Conservation (phyloP, 1,140 invertebrate genomes). For the Batillaria attramentaria region DNA sequence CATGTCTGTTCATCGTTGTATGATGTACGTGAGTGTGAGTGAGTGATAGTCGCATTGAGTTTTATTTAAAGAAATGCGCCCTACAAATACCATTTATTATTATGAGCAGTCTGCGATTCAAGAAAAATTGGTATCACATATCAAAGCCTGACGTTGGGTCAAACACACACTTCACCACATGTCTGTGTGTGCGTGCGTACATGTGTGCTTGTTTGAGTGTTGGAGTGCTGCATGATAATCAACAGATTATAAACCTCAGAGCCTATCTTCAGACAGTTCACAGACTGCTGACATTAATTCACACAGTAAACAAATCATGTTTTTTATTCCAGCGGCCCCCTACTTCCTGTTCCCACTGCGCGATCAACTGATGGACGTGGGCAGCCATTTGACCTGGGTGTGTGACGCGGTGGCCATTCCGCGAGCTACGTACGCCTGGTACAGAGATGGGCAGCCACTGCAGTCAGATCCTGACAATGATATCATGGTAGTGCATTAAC, state of each 20-base stretch:
- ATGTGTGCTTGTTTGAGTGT: neutral
- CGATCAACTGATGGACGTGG: constrained; percentile 91
- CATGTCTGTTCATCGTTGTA: no score
- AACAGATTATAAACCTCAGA: neutral
- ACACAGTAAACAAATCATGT: no score
- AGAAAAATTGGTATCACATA: no score
- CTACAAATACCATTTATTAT: no score
- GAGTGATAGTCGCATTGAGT: no score
- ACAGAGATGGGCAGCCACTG: constrained; percentile 78
- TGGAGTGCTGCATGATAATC: neutral
- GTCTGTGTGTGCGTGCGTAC: neutral
- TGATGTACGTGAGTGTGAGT: neutral
- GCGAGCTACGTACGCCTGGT: constrained; percentile 92
- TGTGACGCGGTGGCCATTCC: constrained; percentile 98
- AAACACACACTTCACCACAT: no score
- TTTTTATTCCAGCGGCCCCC: constrained; percentile 80
- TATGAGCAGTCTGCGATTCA: no score
- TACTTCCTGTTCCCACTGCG: constrained; percentile 92
- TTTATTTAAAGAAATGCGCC: no score
- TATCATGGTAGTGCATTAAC: constrained; percentile 53
- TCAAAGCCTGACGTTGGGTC: no score
- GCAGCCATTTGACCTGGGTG: constrained; percentile 89
- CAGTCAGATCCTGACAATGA: constrained; percentile 39
- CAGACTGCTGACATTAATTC: neutral
- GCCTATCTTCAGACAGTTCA: neutral